Conservation (phyloP, 1,140 invertebrate species). For the Drosophila sp. region DNA sequence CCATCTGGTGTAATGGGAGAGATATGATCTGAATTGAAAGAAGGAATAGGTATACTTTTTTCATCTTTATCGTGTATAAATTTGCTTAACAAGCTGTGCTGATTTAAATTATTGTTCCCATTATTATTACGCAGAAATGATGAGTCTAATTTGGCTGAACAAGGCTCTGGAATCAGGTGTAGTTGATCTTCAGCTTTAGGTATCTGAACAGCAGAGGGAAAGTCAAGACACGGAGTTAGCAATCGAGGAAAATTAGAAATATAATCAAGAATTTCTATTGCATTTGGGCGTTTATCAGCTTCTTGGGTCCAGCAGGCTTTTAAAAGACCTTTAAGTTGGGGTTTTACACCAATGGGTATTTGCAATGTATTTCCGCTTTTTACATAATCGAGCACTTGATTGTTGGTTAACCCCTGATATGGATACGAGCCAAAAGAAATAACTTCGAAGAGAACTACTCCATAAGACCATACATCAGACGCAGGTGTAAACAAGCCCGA, state of each 20-base stretch:
- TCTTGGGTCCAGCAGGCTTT: conserved; percentile 90
- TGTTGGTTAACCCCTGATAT: conserved; percentile 93
- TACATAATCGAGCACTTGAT: conserved; percentile 91
- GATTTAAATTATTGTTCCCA: neutral
- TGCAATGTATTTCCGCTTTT: conserved; percentile 88
- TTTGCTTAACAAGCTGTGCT: neutral
- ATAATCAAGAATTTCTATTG: conserved; percentile 91
- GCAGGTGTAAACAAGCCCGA: conserved; percentile 92
- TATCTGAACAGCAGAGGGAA: conserved; percentile 89
- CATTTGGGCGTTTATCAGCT: conserved; percentile 88
- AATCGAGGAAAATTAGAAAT: conserved; percentile 90
- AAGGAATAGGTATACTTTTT: neutral
- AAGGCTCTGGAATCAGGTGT: conserved; percentile 44
- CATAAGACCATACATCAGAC: conserved; percentile 94
- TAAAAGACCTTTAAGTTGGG: conserved; percentile 89
- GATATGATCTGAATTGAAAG: conserved; percentile 10
- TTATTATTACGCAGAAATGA: neutral
- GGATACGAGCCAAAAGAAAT: conserved; percentile 95
- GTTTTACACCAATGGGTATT: conserved; percentile 89
- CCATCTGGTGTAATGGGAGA: conserved; percentile 63
- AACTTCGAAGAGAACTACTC: conserved; percentile 92
- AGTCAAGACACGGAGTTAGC: conserved; percentile 90
- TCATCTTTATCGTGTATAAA: neutral
- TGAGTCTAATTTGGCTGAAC: conserved; percentile 30
- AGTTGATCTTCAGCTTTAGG: conserved; percentile 60